These are phyloP conservation scores for Hyperoplus lanceolatus DNA, from an alignment of 2,797 vertebrate genomes.

Conservation along the genomic window DNA sequence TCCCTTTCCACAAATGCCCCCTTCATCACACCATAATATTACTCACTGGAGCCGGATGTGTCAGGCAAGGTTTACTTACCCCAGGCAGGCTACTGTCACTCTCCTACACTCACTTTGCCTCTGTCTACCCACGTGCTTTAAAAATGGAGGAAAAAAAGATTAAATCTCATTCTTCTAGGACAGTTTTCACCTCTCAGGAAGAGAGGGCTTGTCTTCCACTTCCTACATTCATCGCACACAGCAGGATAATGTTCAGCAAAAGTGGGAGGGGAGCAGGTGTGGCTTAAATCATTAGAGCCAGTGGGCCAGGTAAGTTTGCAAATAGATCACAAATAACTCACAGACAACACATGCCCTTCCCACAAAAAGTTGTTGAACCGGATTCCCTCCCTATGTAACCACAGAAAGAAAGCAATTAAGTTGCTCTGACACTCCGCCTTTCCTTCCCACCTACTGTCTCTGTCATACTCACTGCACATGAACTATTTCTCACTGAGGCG, in stretches of 20 bases:
- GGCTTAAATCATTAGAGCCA: constrained; percentile 79
- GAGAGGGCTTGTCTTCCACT: constrained; percentile 57
- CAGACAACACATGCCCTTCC: constrained; percentile 70
- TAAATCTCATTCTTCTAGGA: constrained; percentile 35
- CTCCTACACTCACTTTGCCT: constrained; percentile 32
- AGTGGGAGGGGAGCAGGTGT: constrained; percentile 85
- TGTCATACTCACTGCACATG: constrained; percentile 12
- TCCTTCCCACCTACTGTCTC: constrained; percentile 39
- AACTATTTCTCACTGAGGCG: constrained; percentile 43
- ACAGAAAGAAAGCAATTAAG: constrained; percentile 47
- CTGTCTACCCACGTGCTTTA: constrained; percentile 2
- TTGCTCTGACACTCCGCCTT: constrained; percentile 65
- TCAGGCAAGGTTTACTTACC: constrained; percentile 45
- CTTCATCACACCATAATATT: constrained; percentile 17
- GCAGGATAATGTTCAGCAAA: constrained; percentile 62
- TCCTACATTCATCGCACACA: constrained; percentile 71
- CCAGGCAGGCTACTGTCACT: constrained; percentile 29
- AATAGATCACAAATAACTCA: constrained; percentile 67
- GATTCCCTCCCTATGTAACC: constrained; percentile 76
- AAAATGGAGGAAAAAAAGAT: constrained; percentile 24
- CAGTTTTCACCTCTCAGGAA: constrained; percentile 21
- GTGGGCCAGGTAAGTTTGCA: constrained; percentile 85
- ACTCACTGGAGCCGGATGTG: constrained; percentile 43
- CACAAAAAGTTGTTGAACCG: constrained; percentile 80
- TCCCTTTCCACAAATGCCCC: constrained; percentile 56